Conservation (phyloP, 2,888 invertebrate species). For the Volucella bombylans region DNA sequence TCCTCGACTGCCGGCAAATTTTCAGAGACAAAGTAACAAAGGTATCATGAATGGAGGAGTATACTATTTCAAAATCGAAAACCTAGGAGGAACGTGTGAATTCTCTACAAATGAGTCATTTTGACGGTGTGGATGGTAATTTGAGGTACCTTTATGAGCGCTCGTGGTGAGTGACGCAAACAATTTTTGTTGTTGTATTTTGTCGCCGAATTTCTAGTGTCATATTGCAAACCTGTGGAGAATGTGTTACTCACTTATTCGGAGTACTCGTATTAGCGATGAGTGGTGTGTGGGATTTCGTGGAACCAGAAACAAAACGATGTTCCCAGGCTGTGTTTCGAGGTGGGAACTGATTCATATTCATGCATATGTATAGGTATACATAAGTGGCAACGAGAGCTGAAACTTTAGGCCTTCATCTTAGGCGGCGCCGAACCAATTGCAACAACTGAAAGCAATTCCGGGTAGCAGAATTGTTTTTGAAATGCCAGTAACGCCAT, state of each 20-base stretch:
- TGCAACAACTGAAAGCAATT: too few species aligned
- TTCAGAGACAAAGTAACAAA: background rate
- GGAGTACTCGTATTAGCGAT: background rate
- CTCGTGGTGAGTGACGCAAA: background rate
- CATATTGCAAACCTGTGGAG: background rate
- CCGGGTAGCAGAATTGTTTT: too few species aligned
- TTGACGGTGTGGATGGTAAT: constrained; percentile 30
- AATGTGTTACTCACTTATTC: constrained; percentile 14
- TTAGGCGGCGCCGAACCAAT: too few species aligned
- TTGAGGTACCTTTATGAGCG: constrained; percentile 1
- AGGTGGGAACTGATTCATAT: too few species aligned
- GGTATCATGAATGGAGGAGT: constrained; percentile 6
- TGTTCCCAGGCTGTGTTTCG: too few species aligned
- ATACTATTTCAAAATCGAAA: constrained; percentile 33
- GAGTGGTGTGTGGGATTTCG: constrained; percentile 10
- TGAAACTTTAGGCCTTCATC: too few species aligned
- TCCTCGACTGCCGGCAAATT: background rate
- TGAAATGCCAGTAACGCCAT: too few species aligned
- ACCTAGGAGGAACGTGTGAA: constrained; percentile 45
- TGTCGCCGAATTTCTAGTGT: constrained; percentile 18
- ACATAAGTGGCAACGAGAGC: too few species aligned
- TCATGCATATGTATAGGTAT: too few species aligned
- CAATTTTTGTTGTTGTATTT: constrained; percentile 1
- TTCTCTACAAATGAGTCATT: constrained; percentile 36
- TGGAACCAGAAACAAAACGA: background rate